These are phyloP conservation scores for Peromyscus eremicus DNA, from an alignment of 2,797 vertebrate genomes.

Conservation along the genomic window DNA sequence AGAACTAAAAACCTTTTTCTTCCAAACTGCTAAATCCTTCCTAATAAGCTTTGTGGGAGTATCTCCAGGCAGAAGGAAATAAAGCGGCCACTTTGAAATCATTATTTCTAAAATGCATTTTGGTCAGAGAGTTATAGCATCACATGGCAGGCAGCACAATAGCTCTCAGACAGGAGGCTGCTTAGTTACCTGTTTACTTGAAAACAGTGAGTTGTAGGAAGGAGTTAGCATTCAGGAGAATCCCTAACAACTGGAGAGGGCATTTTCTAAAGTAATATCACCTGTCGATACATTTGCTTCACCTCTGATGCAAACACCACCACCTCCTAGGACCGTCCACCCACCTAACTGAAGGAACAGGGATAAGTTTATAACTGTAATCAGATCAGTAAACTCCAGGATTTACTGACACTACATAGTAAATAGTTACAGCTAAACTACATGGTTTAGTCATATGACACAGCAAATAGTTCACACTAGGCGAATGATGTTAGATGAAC, in stretches of 20 bases:
- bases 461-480: background rate
- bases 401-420: background rate
- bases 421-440: background rate
- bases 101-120: conserved; percentile 71
- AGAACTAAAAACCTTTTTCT: conserved; percentile 55
- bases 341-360: background rate
- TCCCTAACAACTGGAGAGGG: background rate
- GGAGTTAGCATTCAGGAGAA: background rate
- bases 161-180: background rate
- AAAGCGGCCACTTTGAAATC: background rate
- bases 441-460: background rate
- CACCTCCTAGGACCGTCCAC: background rate
- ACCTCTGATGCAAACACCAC: background rate
- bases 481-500: background rate
- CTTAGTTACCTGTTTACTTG: conserved; percentile 43
- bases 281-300: background rate
- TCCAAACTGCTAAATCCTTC: conserved; percentile 34
- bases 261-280: background rate
- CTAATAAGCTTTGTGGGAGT: conserved; percentile 15
- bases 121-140: background rate
- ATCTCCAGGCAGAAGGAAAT: conserved; percentile 65
- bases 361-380: background rate
- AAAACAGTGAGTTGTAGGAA: background rate
- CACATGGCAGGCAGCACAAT: background rate
- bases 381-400: background rate